Evolutionary conservation across 2,113 vertebrate species (phyloP).

Genomic region (Psilopsiagon aurifrons): DNA sequence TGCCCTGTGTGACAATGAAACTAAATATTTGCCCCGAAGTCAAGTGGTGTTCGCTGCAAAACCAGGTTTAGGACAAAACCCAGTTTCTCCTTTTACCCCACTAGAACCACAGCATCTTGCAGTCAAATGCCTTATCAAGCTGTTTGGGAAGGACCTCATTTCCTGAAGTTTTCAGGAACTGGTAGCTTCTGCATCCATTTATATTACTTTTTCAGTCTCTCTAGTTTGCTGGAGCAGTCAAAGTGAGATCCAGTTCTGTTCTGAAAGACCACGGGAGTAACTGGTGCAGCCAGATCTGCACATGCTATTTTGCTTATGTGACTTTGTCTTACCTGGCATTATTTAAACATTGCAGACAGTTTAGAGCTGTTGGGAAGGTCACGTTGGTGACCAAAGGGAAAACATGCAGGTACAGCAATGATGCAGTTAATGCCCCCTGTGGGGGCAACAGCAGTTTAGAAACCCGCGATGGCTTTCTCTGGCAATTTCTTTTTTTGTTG

Average conservation of each 20-base stretch:
- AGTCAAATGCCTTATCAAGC: slow-evolving; percentile 1
- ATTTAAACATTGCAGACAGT: background rate
- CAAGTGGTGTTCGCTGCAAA: rapidly evolving
- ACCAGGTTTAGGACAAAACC: background rate
- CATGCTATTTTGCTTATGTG: background rate
- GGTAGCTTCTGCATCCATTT: background rate
- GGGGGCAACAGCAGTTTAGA: slow-evolving; percentile 8
- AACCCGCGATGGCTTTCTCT: background rate
- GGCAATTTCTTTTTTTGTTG: background rate
- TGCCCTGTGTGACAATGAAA: background rate
- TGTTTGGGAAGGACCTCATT: background rate
- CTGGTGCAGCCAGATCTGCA: background rate
- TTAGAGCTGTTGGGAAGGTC: background rate
- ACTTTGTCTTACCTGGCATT: background rate
- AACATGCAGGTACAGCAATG: background rate
- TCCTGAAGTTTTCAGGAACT: background rate
- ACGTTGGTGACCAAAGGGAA: background rate
- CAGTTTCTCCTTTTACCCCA: background rate
- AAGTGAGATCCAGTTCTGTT: background rate
- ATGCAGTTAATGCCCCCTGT: slow-evolving; percentile 4
- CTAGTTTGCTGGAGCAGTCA: background rate
- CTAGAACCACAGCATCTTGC: background rate
- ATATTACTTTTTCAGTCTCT: background rate
- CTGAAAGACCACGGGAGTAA: background rate
- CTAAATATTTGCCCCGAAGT: background rate